These are phyloP conservation scores for Tamias sibiricus DNA, from an alignment of 2,113 vertebrate genomes.

Conservation along the genomic window DNA sequence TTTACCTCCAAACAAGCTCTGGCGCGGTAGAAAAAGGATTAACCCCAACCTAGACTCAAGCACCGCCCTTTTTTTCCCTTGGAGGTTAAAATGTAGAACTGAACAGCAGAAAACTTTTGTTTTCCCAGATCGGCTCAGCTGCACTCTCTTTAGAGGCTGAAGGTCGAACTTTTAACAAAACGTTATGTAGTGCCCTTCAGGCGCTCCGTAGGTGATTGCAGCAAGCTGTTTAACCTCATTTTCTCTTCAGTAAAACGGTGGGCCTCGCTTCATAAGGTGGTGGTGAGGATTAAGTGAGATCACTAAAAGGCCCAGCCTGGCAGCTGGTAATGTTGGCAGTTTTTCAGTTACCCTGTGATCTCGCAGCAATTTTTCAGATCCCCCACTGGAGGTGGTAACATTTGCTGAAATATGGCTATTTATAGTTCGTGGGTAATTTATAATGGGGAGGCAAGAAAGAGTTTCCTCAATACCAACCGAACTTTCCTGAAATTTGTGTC, in stretches of 20 bases:
- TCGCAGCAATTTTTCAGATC: background rate
- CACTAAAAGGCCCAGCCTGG: background rate
- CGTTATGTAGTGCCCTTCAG: background rate
- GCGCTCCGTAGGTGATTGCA: background rate
- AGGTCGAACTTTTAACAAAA: background rate
- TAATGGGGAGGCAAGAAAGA: too few relatives aligned
- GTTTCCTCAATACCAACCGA: background rate
- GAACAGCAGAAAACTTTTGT: background rate
- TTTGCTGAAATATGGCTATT: background rate
- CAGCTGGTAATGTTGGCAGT: background rate
- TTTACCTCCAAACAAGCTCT: background rate
- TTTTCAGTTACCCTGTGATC: background rate
- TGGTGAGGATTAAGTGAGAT: background rate
- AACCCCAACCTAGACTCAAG: too few relatives aligned
- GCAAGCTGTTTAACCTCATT: background rate
- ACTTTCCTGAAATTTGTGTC: background rate
- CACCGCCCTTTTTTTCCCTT: too few relatives aligned
- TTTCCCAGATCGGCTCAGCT: background rate
- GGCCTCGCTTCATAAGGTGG: background rate
- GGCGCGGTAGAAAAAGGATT: fast-evolving
- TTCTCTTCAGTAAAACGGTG: background rate
- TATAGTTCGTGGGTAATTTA: too few relatives aligned
- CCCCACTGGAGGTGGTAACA: background rate
- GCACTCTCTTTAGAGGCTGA: background rate
- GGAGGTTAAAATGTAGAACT: background rate